A percentile compares a stretch with the other conserved stretches of the same genome.
These are phyloP conservation scores for Poeciliopsis infans DNA, from an alignment of 2,797 vertebrate species.

Conservation along the genomic window DNA sequence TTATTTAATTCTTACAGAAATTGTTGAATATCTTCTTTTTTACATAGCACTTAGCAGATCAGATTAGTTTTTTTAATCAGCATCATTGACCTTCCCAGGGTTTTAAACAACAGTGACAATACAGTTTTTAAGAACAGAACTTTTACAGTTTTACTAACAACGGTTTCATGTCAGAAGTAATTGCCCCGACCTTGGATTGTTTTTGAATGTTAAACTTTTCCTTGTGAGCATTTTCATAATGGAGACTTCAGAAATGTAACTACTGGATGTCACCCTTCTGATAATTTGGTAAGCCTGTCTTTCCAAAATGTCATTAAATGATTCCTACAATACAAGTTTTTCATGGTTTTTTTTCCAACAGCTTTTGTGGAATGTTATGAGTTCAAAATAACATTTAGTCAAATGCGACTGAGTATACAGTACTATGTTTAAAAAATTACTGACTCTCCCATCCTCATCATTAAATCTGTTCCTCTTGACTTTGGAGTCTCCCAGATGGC, in stretches of 20 bases:
- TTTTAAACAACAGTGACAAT: slow-evolving; percentile 18
- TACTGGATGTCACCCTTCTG: background rate
- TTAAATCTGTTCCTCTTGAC: background rate
- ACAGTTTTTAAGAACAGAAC: slow-evolving; percentile 49
- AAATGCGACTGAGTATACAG: background rate
- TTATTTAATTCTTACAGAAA: slow-evolving; percentile 31
- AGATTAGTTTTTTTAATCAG: slow-evolving; percentile 40
- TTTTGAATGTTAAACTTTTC: background rate
- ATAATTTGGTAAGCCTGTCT: background rate
- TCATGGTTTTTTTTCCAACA: background rate
- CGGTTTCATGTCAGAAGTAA: slow-evolving; percentile 59
- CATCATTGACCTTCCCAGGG: slow-evolving; percentile 16
- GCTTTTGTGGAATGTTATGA: background rate
- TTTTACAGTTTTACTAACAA: slow-evolving; percentile 66
- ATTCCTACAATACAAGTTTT: slow-evolving; percentile 1
- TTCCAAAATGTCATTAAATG: background rate
- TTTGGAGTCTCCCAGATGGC: background rate
- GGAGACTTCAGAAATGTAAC: background rate
- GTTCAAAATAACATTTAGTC: background rate
- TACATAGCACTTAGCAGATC: slow-evolving; percentile 37
- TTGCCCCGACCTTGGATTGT: slow-evolving; percentile 9
- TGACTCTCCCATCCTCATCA: background rate
- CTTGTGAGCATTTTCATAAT: background rate
- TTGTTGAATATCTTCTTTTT: slow-evolving; percentile 27
- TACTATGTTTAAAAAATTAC: background rate